Base-by-base conservation (phyloP, 2,113 vertebrate genomes). In the Mungos mungo region DNA sequence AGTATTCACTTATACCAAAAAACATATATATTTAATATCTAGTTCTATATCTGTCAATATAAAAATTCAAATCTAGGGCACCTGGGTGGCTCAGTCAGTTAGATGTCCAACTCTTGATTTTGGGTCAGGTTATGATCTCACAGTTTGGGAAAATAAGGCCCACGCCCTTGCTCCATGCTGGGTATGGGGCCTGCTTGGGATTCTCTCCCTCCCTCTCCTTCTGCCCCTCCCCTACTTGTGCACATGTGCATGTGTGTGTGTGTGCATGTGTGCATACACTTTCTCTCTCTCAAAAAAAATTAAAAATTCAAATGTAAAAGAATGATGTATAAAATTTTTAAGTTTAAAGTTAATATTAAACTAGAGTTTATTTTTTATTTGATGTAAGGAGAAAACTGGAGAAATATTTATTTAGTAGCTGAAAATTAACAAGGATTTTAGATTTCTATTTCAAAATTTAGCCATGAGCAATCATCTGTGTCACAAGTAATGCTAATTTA, bases 381-480 rank as follows among this genome's bases (percentile, higher is more conserved):
- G 33, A 54, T 89, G 93, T 90, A 71, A 72, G 79, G 47, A 60
- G 77, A 13, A 3, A 71, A 38, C 0, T 31, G 2, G 5, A 76
- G 13, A 94, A 83, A 84, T 65, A 74, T 14, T 79, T 72, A 87
- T 27, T 63, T 29, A 76, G 19, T 68, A 81, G 4, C 54, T 81
- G 12, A 92, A 92, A 96, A 88, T 88, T 76, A 88, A 65, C 50
- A 60, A 80, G 80, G 5, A 81, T 88, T 69, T 85, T 82, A 68
- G 8, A 72, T 90, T 90, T 84, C 15, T 96, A 33, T 88, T 84
- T 77, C 71, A 95, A 71, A 54, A 54, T 81, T 29, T 81, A 89
- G 10, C 38, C 13, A 57, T 27, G 14, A n/a, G 35, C 21, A 87
- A 71, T 65, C 1, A 65, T 7, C 33, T 69, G 14, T 81, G 63